A percentile compares a stretch with the other conserved stretches of the same genome.
phyloP scores from a whole-genome alignment of 2,113 vertebrate species.

The Podarcis raffonei region DNA sequence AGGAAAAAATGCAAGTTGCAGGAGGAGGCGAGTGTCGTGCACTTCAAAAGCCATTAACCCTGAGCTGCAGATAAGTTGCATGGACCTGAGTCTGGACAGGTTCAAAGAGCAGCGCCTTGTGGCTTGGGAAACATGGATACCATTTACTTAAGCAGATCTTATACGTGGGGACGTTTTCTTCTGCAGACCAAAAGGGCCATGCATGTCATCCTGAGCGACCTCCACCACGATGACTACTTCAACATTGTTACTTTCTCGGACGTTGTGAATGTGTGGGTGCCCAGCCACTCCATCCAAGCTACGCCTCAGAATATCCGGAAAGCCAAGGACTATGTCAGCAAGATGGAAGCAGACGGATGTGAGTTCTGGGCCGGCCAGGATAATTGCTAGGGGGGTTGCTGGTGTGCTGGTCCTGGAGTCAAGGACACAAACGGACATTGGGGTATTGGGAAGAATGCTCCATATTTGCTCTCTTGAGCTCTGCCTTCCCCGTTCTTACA shows the following conservation, averaged over 20 bases:
- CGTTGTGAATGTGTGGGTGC: slow-evolving; percentile 80
- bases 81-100: too few species aligned
- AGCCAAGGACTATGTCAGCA: slow-evolving; percentile 80
- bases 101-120: neutral
- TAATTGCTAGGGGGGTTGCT: neutral
- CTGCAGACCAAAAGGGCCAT: slow-evolving; percentile 86
- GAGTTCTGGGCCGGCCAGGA: slow-evolving; percentile 53
- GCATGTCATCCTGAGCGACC: slow-evolving; percentile 81
- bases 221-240: slow-evolving; percentile 81
- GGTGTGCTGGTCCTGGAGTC: neutral
- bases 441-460: neutral
- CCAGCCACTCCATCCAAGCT: slow-evolving; percentile 75
- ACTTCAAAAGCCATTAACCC: neutral
- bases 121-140: neutral
- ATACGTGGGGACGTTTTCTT: neutral
- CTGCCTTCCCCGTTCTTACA: neutral
- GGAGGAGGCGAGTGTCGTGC: neutral
- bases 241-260: slow-evolving; percentile 89
- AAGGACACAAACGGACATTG: too few species aligned
- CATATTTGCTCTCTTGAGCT: neutral
- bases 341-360: slow-evolving; percentile 82
- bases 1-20: too few species aligned
- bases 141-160: neutral
- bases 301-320: slow-evolving; percentile 77
- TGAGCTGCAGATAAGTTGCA: neutral